phyloP scores from a whole-genome alignment of 2,113 vertebrate genomes.

The Mandrillus leucophaeus region DNA sequence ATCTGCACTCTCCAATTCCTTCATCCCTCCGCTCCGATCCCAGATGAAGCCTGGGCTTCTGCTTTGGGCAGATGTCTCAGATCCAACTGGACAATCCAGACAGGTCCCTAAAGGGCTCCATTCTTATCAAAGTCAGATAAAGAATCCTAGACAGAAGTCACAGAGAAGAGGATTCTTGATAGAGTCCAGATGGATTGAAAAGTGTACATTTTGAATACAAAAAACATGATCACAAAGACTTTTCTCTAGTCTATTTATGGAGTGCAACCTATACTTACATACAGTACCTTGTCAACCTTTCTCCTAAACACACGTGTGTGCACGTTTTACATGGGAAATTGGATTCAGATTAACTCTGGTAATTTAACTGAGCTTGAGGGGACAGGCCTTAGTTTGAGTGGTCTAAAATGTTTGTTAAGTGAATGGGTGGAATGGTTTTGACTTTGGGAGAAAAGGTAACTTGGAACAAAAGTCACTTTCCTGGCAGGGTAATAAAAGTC shows the following conservation, averaged over 20 bases:
- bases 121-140: background rate
- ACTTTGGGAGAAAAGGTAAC: background rate
- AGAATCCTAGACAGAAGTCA: background rate
- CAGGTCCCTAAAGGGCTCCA: background rate
- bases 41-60: background rate
- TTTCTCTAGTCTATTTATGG: background rate
- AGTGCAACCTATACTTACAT: background rate
- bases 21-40: background rate
- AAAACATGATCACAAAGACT: background rate
- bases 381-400: background rate
- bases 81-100: background rate
- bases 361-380: background rate
- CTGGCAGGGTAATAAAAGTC: background rate
- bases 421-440: background rate
- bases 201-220: slow-evolving; percentile 37
- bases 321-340: background rate
- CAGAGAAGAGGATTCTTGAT: background rate
- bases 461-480: background rate
- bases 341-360: background rate
- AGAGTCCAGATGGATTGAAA: background rate
- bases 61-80: background rate
- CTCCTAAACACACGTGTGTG: background rate
- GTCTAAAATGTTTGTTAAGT: background rate
- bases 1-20: background rate
- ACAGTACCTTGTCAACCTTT: background rate